These are phyloP conservation scores for Chironomus tentans DNA, from an alignment of 2,888 invertebrate genomes.

Conservation along the genomic window DNA sequence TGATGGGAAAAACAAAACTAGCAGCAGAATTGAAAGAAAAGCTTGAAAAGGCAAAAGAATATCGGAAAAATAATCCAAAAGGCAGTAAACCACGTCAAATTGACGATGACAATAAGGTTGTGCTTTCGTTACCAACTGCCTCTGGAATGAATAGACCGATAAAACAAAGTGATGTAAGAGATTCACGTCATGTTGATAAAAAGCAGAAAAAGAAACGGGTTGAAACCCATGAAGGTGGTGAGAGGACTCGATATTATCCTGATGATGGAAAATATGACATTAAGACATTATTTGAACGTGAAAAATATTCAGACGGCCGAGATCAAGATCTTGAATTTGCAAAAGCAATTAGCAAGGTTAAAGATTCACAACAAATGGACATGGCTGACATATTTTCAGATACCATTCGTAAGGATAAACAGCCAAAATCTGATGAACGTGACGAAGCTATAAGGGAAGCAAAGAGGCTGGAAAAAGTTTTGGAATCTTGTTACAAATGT, in stretches of 20 bases:
- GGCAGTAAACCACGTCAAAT: neutral
- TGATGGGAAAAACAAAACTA: constrained; percentile 70
- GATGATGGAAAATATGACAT: constrained; percentile 85
- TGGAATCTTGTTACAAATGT: constrained; percentile 77
- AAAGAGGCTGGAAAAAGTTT: constrained; percentile 52
- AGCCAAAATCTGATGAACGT: constrained; percentile 45
- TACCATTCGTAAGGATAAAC: constrained; percentile 58
- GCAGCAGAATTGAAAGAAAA: constrained; percentile 63
- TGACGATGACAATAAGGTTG: constrained; percentile 45
- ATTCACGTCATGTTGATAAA: constrained; percentile 39
- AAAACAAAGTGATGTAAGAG: constrained; percentile 33
- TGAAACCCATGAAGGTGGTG: constrained; percentile 63
- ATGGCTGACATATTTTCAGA: constrained; percentile 79
- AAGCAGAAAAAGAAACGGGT: constrained; percentile 47
- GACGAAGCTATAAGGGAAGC: constrained; percentile 66
- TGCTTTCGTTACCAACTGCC: constrained; percentile 59
- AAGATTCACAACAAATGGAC: constrained; percentile 53
- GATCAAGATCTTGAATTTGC: constrained; percentile 75
- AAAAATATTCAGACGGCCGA: constrained; percentile 68
- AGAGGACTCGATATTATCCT: constrained; percentile 73
- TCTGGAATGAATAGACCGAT: constrained; percentile 63
- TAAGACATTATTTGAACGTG: constrained; percentile 73
- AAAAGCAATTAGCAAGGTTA: constrained; percentile 57
- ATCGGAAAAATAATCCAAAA: constrained; percentile 31
- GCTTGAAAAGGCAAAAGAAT: constrained; percentile 59